Evolutionary conservation across 2,113 vertebrate genomes (phyloP), one percentile per base, ranked within the genome.

Genomic region (Hipposideros armiger): DNA sequence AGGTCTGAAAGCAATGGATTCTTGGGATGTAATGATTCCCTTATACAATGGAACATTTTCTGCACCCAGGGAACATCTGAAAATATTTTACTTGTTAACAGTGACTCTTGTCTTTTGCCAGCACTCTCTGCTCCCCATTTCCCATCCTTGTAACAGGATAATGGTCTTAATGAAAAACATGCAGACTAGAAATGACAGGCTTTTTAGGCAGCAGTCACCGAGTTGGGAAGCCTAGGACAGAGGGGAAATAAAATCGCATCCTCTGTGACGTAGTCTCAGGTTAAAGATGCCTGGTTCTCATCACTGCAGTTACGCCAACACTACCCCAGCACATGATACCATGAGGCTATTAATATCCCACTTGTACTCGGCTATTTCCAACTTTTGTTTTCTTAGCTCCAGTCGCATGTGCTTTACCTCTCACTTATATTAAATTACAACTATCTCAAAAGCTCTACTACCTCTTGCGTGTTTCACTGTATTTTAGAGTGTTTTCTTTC

Each of bases 121-220:
- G 74, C 77, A 45, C 36, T 56, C 82, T 66, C 32, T 76, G 7
- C 66, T 80, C 86, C 82, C 50, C 47, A 72, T 40, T 95, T 95
- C 87, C 87, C 70, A 69, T 66, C 36, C 94, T 58, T 47, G 54
- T 81, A 87, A 87, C 81, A 67, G 45, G 86, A 93, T 85, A 58
- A 90, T 56, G 70, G 47, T 54, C 67, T 96, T 86, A 93, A 97
- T 90, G 95, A 93, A 90, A 97, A 97, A 77, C 66, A 87, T n/a
- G 28, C 78, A 26, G 52, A 96, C 73, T 78, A 47, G 70, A 94
- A 76, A 96, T 67, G 62, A 80, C 83, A 91, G 52, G 50, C 62
- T 86, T 90, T 90, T 91, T 60, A 87, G 60, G 92, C 56, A 93
- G 54, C 47, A 58, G 56, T 80, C 87, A 13, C 72, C 1, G 16